A percentile compares a stretch with the other conserved stretches of the same genome.
Conservation (phyloP, 1,140 invertebrate genomes). For the Dinothrombium tinctorium region DNA sequence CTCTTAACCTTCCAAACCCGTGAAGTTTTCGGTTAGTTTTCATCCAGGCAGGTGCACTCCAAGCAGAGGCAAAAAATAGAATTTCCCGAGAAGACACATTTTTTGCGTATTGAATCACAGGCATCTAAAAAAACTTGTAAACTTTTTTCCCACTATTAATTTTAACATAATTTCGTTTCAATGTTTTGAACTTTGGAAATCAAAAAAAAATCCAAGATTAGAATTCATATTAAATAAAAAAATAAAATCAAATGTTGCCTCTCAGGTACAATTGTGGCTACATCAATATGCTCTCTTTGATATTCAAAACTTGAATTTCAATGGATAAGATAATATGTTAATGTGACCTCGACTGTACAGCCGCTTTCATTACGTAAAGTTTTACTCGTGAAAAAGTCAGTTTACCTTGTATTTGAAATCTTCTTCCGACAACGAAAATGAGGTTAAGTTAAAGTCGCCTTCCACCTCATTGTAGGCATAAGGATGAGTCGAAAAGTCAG, state of each 20-base stretch:
- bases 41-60: conserved; percentile 78
- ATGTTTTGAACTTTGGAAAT: neutral
- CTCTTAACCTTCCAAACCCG: conserved; percentile 25
- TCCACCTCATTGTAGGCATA: conserved; percentile 42
- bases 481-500: conserved; percentile 43
- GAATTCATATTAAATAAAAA: neutral
- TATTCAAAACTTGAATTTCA: conserved; percentile 33
- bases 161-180: no score
- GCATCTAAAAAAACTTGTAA: no score
- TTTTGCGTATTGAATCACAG: neutral
- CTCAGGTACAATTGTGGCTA: no score
- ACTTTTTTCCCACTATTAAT: no score
- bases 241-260: no score
- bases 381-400: no score
- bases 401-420: conserved; percentile 36
- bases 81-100: conserved; percentile 13
- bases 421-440: conserved; percentile 38
- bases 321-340: no score
- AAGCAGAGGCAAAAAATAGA: conserved; percentile 38
- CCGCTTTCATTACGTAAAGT: no score
- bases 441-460: conserved; percentile 34
- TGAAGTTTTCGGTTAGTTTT: conserved; percentile 43
- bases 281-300: no score
- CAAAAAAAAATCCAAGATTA: neutral
- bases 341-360: no score